Evolutionary conservation across 2,888 invertebrate species (phyloP).

Genomic region (Acleris holmiana): DNA sequence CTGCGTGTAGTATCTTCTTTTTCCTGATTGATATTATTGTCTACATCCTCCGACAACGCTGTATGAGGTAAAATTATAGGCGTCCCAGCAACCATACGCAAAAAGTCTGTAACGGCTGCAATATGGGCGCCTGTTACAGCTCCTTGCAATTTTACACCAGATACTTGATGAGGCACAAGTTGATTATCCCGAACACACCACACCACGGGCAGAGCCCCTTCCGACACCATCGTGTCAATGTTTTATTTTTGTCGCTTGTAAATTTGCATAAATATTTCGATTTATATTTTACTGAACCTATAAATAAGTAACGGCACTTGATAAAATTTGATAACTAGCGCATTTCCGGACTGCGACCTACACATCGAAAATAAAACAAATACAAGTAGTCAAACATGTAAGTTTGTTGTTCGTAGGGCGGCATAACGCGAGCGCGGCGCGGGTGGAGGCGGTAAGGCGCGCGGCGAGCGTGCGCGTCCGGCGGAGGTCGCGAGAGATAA

Average conservation of each 20-base stretch:
- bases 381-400: constrained; percentile 63
- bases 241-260: constrained; percentile 18
- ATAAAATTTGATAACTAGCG: constrained; percentile 55
- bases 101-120: constrained; percentile 86
- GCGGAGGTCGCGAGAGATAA: constrained; percentile 84
- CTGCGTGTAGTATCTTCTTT: constrained; percentile 71
- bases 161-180: constrained; percentile 87
- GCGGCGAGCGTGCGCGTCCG: constrained; percentile 78
- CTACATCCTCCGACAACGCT: constrained; percentile 68
- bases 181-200: constrained; percentile 88
- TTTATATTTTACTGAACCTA: constrained; percentile 14
- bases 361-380: constrained; percentile 66
- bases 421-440: constrained; percentile 75
- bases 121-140: constrained; percentile 87
- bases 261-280: constrained; percentile 31
- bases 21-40: constrained; percentile 75
- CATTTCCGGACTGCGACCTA: constrained; percentile 68
- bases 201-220: constrained; percentile 86
- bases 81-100: constrained; percentile 86
- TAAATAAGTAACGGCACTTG: constrained; percentile 19
- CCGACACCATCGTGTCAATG: constrained; percentile 83
- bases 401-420: constrained; percentile 65
- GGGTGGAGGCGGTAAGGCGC: constrained; percentile 61
- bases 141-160: constrained; percentile 87
- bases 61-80: constrained; percentile 84